phyloP scores from a whole-genome alignment of 1,140 invertebrate species.

The Drosophila kurseongensis region DNA sequence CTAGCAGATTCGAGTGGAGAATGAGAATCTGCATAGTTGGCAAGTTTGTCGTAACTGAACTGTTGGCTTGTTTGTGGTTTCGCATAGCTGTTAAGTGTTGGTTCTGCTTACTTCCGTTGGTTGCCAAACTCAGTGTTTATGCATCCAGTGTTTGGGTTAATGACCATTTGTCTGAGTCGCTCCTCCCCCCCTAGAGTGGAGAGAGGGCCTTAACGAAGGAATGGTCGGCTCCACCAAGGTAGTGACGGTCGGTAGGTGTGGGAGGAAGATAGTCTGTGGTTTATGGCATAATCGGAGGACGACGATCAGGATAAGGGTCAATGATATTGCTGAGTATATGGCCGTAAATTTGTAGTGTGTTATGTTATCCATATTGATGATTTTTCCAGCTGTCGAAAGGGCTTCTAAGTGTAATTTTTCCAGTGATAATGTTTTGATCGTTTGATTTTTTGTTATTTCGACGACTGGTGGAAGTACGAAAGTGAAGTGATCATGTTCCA shows the following conservation, averaged over 20 bases:
- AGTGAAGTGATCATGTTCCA: slow-evolving; percentile 9
- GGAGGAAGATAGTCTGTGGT: slow-evolving; percentile 1
- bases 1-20: not conserved
- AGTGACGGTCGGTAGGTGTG: not conserved
- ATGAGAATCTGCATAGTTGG: not conserved
- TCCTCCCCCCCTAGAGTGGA: slow-evolving; percentile 13
- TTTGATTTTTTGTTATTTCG: slow-evolving; percentile 4
- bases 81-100: slow-evolving; percentile 1
- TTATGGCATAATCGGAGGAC: slow-evolving; percentile 2
- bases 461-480: slow-evolving; percentile 10
- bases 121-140: slow-evolving; percentile 4
- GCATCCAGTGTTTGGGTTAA: not conserved
- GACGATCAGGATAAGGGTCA: not conserved
- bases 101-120: not conserved
- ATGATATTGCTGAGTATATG: slow-evolving; percentile 1
- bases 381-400: slow-evolving; percentile 3
- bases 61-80: not conserved
- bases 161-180: slow-evolving; percentile 5
- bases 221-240: slow-evolving; percentile 13
- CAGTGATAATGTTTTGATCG: slow-evolving; percentile 8
- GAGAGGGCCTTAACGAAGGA: slow-evolving; percentile 11
- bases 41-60: too few relatives aligned
- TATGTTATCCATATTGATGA: slow-evolving; percentile 2
- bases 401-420: slow-evolving; percentile 5
- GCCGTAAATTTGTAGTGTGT: slow-evolving; percentile 12